Evolutionary conservation across 2,888 invertebrate genomes (phyloP).

Genomic region (Camptogramma bilineatum): DNA sequence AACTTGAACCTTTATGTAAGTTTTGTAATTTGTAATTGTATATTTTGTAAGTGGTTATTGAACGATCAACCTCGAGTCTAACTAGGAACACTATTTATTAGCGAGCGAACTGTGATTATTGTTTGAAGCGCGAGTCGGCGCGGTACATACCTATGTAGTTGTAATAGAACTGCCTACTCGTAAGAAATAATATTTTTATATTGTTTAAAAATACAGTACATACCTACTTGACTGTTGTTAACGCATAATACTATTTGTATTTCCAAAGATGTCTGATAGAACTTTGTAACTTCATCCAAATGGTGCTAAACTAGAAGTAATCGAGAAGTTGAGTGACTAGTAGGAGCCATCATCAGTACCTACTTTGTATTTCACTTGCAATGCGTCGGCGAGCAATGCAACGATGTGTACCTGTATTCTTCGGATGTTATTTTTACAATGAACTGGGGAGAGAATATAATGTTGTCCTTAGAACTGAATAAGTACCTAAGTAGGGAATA

Average conservation of each 20-base stretch:
- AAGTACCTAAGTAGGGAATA: slow-evolving; percentile 29
- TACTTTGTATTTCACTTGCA: slow-evolving; percentile 26
- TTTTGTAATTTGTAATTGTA: slow-evolving; percentile 78
- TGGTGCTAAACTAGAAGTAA: slow-evolving; percentile 75
- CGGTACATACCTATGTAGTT: slow-evolving; percentile 52
- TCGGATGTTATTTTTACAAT: slow-evolving; percentile 32
- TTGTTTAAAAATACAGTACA: slow-evolving; percentile 80
- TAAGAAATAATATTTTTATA: slow-evolving; percentile 83
- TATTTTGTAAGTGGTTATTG: slow-evolving; percentile 79
- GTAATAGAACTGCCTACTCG: slow-evolving; percentile 65
- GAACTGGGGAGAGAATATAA: slow-evolving; percentile 25
- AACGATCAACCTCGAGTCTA: slow-evolving; percentile 69
- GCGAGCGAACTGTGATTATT: slow-evolving; percentile 77
- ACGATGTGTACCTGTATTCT: slow-evolving; percentile 36
- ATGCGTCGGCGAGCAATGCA: slow-evolving; percentile 27
- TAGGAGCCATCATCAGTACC: slow-evolving; percentile 28
- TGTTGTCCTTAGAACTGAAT: slow-evolving; percentile 36
- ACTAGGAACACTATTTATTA: slow-evolving; percentile 73
- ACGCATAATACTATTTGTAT: slow-evolving; percentile 70
- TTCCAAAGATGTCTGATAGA: slow-evolving; percentile 65
- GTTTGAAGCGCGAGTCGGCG: slow-evolving; percentile 50
- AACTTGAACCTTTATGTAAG: slow-evolving; percentile 66
- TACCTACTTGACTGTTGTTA: slow-evolving; percentile 68
- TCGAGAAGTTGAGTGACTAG: slow-evolving; percentile 40
- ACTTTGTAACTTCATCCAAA: slow-evolving; percentile 67